A percentile compares a stretch with the other conserved stretches of the same genome.
Conservation (phyloP, 2,113 vertebrate species). For the Dromas ardeola region DNA sequence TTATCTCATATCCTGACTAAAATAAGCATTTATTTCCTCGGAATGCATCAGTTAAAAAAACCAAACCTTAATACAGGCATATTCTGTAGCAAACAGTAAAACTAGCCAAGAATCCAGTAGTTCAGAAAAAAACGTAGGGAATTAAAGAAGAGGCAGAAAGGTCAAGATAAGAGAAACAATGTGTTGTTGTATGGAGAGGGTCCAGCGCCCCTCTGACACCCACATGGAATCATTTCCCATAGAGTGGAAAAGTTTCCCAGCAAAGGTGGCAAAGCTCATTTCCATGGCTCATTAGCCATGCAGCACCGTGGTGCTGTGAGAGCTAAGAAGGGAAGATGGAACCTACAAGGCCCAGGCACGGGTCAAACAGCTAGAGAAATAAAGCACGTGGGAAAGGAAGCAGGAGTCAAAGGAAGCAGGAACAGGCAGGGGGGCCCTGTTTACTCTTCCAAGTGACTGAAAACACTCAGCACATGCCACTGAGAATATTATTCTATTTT, state of each 20-base stretch:
- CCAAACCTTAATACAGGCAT: not conserved
- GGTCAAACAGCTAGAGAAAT: conserved; percentile 21
- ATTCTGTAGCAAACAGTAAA: not conserved
- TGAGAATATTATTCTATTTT: conserved; percentile 1
- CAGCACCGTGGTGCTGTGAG: accelerated
- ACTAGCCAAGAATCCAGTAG: not conserved
- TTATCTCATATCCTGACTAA: not conserved
- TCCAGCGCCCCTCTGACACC: not conserved
- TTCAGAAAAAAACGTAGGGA: not conserved
- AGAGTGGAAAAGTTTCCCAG: not conserved
- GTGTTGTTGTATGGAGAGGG: not conserved
- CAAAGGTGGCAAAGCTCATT: not conserved
- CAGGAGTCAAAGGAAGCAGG: conserved; percentile 11
- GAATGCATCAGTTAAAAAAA: not conserved
- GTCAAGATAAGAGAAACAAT: not conserved
- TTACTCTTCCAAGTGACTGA: conserved; percentile 9
- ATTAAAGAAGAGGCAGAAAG: not conserved
- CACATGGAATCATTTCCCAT: not conserved
- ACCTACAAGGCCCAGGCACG: not conserved
- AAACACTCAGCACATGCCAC: not conserved
- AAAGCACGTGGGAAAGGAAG: conserved; percentile 49
- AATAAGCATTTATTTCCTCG: not conserved
- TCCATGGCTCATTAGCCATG: accelerated
- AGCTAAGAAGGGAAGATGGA: not conserved
- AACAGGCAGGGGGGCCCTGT: conserved; percentile 6